These are phyloP conservation scores for Phyllostomus hastatus DNA, from an alignment of 2,113 vertebrate genomes.

Conservation along the genomic window DNA sequence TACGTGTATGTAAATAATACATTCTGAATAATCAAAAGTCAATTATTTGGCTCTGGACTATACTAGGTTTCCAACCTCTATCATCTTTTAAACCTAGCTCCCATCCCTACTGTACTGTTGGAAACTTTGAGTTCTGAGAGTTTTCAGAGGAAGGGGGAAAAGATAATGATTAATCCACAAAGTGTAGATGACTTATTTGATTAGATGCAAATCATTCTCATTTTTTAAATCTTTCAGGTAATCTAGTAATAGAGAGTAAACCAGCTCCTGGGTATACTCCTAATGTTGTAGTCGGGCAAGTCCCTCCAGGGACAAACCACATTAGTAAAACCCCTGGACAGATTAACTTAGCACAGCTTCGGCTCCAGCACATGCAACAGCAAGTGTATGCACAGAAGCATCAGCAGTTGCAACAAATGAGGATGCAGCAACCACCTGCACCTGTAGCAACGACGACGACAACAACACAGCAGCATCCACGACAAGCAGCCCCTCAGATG, in stretches of 20 bases:
- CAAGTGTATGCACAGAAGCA: constrained; percentile 95
- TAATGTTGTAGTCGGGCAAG: constrained; percentile 89
- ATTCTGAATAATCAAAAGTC: background rate
- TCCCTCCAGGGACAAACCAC: constrained; percentile 90
- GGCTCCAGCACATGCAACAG: constrained; percentile 97
- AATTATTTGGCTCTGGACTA: background rate
- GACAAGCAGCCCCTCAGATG: constrained; percentile 89
- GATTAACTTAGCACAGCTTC: constrained; percentile 97
- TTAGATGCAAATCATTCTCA: constrained; percentile 41
- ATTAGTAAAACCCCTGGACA: constrained; percentile 91
- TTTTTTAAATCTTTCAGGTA: constrained; percentile 84
- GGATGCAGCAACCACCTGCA: constrained; percentile 90
- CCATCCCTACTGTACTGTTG: background rate
- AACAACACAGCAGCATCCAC: constrained; percentile 73
- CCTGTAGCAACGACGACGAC: constrained; percentile 80
- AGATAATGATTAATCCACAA: background rate
- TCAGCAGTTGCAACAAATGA: constrained; percentile 93
- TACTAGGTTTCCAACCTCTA: constrained; percentile 25
- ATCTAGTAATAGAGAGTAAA: constrained; percentile 95
- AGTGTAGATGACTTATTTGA: background rate
- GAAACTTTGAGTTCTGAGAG: constrained; percentile 3
- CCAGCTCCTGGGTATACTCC: constrained; percentile 88
- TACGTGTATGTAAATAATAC: background rate
- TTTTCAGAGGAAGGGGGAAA: constrained; percentile 40
- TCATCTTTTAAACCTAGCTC: background rate